Evolutionary conservation across 1,140 invertebrate species (phyloP).

Genomic region (Colletes gigas): DNA sequence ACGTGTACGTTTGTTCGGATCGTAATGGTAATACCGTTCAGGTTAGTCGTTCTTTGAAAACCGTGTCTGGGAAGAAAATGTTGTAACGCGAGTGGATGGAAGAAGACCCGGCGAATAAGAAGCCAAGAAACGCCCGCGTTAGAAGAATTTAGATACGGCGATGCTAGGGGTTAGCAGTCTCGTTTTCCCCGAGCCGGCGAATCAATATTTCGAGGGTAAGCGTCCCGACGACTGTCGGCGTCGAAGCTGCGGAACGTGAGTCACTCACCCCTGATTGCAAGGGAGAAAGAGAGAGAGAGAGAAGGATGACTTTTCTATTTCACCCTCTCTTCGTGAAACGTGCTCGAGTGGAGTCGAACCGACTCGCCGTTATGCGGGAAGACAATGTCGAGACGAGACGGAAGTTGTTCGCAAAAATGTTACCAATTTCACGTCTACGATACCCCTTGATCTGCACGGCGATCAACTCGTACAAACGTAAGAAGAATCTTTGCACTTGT

Average conservation of each 20-base stretch:
- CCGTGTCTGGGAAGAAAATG: neutral
- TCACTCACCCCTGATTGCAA: constrained; percentile 75
- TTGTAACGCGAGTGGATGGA: constrained; percentile 31
- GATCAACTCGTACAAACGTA: neutral
- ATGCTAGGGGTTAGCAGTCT: constrained; percentile 44
- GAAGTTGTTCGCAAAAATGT: neutral
- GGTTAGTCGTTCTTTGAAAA: neutral
- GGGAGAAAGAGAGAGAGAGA: constrained; percentile 53
- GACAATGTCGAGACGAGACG: neutral
- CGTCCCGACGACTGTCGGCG: constrained; percentile 73
- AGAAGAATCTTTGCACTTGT: no score
- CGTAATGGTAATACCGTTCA: neutral
- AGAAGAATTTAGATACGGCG: constrained; percentile 53
- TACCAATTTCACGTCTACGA: neutral
- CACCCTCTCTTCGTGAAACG: constrained; percentile 45
- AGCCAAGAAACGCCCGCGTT: constrained; percentile 25
- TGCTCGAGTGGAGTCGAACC: neutral
- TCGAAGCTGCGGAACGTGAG: constrained; percentile 77
- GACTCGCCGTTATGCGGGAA: constrained; percentile 23
- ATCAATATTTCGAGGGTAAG: constrained; percentile 78
- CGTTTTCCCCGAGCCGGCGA: constrained; percentile 63
- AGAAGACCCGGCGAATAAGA: constrained; percentile 37
- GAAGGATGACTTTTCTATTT: constrained; percentile 59
- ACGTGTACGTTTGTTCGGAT: no score
- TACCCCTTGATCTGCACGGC: neutral